Evolutionary conservation across 2,113 vertebrate genomes (phyloP).

Genomic region (Psammodynastes pulverulentus): DNA sequence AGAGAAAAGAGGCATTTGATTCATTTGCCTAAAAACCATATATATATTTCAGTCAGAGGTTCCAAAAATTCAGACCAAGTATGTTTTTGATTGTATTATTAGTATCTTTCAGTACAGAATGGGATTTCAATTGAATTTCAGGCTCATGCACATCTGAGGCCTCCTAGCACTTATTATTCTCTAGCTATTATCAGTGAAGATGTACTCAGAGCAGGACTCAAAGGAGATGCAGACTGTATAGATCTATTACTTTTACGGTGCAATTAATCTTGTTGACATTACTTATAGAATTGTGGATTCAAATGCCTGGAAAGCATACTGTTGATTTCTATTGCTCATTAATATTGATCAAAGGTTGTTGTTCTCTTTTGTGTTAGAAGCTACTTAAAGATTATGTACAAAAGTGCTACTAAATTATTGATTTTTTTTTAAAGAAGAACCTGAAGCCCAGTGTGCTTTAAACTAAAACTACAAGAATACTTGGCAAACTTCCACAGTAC

Average conservation of each 20-base stretch:
- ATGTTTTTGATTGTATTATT: slow-evolving; percentile 18
- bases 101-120: slow-evolving; percentile 37
- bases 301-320: slow-evolving; percentile 68
- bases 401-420: slow-evolving; percentile 62
- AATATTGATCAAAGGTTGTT: slow-evolving; percentile 70
- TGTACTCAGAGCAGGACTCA: slow-evolving; percentile 27
- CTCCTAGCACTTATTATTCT: slow-evolving; percentile 17
- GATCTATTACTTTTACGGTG: slow-evolving; percentile 63
- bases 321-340: slow-evolving; percentile 67
- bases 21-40: background rate
- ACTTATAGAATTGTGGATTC: slow-evolving; percentile 67
- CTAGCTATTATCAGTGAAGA: slow-evolving; percentile 38
- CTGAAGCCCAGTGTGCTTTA: slow-evolving; percentile 44
- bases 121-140: slow-evolving; percentile 35
- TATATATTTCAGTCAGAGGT: slow-evolving; percentile 26
- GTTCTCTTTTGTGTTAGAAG: slow-evolving; percentile 62
- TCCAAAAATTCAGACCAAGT: slow-evolving; percentile 31
- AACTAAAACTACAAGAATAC: slow-evolving; percentile 30
- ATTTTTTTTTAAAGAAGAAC: slow-evolving; percentile 42
- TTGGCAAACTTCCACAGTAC: background rate
- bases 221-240: slow-evolving; percentile 62
- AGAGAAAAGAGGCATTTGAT: slow-evolving; percentile 39
- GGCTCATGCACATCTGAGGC: slow-evolving; percentile 21
- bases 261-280: slow-evolving; percentile 77
- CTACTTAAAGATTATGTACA: slow-evolving; percentile 68